These are phyloP conservation scores for Tapera naevia DNA, from an alignment of 2,797 vertebrate genomes.

Conservation along the genomic window DNA sequence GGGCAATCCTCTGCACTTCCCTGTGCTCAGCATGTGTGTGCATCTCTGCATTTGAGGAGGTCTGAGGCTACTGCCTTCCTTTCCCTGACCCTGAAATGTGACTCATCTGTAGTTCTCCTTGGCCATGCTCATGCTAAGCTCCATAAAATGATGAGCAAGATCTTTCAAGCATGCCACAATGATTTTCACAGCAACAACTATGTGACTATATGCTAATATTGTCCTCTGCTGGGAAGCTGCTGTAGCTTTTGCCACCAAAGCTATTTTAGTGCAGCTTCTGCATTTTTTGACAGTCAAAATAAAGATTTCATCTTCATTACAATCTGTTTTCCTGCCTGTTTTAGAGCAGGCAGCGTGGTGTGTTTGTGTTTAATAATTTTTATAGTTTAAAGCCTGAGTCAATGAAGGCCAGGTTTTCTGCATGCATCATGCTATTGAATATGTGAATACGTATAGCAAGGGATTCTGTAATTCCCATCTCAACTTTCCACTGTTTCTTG, in stretches of 20 bases:
- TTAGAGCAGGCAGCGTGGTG: not conserved
- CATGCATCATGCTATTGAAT: not conserved
- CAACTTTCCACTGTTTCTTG: not conserved
- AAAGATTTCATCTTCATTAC: slow-evolving; percentile 48
- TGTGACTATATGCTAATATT: slow-evolving; percentile 34
- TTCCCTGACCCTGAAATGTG: not conserved
- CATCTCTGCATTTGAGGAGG: not conserved
- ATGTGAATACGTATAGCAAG: not conserved
- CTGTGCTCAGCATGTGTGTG: not conserved
- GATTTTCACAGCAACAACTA: not conserved
- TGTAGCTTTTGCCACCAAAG: slow-evolving; percentile 60
- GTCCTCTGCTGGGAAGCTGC: slow-evolving; percentile 36
- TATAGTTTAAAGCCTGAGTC: slow-evolving; percentile 19
- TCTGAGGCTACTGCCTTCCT: not conserved
- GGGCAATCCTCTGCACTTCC: not conserved
- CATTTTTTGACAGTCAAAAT: slow-evolving; percentile 52
- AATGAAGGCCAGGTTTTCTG: not conserved
- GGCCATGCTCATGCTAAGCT: not conserved
- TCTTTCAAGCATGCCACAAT: not conserved
- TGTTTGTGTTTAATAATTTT: slow-evolving; percentile 24
- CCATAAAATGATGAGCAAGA: slow-evolving; percentile 13
- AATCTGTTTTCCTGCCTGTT: slow-evolving; percentile 38
- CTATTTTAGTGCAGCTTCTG: slow-evolving; percentile 53
- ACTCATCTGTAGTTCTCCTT: slow-evolving; percentile 33
- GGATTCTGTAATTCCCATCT: not conserved